phyloP scores from a whole-genome alignment of 2,888 invertebrate genomes.

The Melipona beecheii region DNA sequence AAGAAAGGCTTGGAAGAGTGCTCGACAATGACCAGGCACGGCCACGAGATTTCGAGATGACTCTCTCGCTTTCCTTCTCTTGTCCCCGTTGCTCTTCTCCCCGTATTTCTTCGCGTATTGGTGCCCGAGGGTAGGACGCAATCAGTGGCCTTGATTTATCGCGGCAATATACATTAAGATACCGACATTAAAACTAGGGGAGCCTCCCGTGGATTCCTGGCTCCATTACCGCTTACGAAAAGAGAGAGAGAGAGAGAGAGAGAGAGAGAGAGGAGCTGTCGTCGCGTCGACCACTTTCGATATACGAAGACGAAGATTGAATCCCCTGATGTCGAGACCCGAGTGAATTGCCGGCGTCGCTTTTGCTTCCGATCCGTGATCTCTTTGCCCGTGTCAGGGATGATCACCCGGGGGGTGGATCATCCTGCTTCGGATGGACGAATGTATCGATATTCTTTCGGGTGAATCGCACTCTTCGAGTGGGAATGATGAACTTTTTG shows the following conservation, averaged over 20 bases:
- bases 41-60: conserved; percentile 63
- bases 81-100: background rate
- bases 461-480: background rate
- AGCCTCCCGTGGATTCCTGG: conserved; percentile 78
- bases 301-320: conserved; percentile 63
- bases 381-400: background rate
- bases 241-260: conserved; percentile 51
- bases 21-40: conserved; percentile 73
- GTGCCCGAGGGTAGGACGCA: conserved; percentile 79
- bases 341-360: conserved; percentile 24
- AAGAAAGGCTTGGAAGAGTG: conserved; percentile 78
- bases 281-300: conserved; percentile 57
- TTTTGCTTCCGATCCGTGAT: conserved; percentile 12
- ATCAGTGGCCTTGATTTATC: conserved; percentile 84
- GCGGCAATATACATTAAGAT: conserved; percentile 84
- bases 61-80: conserved; percentile 42
- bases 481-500: no score
- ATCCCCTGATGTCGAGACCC: conserved; percentile 50
- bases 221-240: conserved; percentile 75
- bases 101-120: conserved; percentile 54
- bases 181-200: conserved; percentile 84
- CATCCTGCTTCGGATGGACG: background rate
- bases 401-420: background rate
- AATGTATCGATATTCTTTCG: background rate
- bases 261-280: conserved; percentile 68